These are phyloP conservation scores for Ia io DNA, from an alignment of 2,113 vertebrate genomes.

Conservation along the genomic window DNA sequence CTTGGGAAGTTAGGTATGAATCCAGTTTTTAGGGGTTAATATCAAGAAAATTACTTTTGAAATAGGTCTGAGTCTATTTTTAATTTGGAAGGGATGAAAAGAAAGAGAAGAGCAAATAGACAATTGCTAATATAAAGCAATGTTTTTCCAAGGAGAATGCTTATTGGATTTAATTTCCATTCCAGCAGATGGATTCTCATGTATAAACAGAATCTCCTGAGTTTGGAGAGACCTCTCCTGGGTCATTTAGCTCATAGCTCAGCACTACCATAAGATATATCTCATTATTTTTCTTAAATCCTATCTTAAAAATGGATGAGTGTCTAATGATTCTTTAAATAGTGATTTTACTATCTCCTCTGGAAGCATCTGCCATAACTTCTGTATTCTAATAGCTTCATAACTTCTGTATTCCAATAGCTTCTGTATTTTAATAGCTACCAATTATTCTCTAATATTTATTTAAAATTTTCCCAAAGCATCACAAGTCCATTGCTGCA, in stretches of 20 bases:
- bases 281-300: constrained; percentile 71
- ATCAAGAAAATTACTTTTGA: constrained; percentile 69
- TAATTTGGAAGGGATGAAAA: constrained; percentile 68
- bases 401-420: neutral
- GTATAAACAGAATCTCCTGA: constrained; percentile 67
- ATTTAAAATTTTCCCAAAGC: constrained; percentile 31
- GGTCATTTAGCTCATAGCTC: constrained; percentile 56
- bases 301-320: constrained; percentile 66
- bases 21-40: constrained; percentile 51
- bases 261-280: constrained; percentile 41
- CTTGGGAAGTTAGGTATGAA: constrained; percentile 53
- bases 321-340: constrained; percentile 69
- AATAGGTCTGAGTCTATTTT: constrained; percentile 50
- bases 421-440: constrained; percentile 65
- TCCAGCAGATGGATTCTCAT: constrained; percentile 56
- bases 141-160: constrained; percentile 53
- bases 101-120: constrained; percentile 63
- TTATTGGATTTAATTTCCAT: constrained; percentile 67
- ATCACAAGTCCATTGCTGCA: neutral
- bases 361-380: constrained; percentile 50
- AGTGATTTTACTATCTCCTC: constrained; percentile 60
- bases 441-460: constrained; percentile 69
- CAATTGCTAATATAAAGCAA: constrained; percentile 45
- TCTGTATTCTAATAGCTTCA: constrained; percentile 59
- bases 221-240: constrained; percentile 61